Conservation (phyloP, 2,797 vertebrate species). For the Pteropus rufus region DNA sequence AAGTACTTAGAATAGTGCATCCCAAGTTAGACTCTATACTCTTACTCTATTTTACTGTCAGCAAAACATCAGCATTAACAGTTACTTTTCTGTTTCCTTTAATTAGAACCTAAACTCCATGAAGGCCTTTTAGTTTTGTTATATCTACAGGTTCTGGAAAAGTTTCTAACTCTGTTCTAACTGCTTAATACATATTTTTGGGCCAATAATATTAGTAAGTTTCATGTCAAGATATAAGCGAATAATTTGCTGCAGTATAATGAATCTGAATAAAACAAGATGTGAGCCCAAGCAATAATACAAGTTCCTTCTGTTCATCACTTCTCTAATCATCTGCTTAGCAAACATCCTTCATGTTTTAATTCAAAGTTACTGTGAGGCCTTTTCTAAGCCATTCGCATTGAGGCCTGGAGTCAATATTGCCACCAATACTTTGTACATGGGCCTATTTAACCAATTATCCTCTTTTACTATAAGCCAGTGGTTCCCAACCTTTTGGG, state of each 20-base stretch:
- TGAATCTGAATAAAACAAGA: neutral
- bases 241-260: neutral
- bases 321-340: neutral
- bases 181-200: neutral
- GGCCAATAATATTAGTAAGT: neutral
- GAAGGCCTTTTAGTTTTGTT: neutral
- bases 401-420: neutral
- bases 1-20: neutral
- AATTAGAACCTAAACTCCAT: neutral
- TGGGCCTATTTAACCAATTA: neutral
- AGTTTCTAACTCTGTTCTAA: neutral
- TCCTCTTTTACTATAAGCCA: neutral
- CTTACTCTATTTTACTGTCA: neutral
- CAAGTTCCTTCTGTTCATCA: neutral
- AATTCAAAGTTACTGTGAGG: neutral
- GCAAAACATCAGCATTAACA: neutral
- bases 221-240: neutral
- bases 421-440: neutral
- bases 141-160: neutral
- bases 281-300: neutral
- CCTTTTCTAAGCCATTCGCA: neutral
- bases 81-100: neutral
- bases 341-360: neutral
- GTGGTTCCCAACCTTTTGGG: too few relatives aligned
- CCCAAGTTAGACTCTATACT: neutral